Percentiles rank a stretch among this genome's conserved stretches.
Evolutionary conservation across 2,797 vertebrate genomes (phyloP).

Genomic region (Caiman crocodilus): DNA sequence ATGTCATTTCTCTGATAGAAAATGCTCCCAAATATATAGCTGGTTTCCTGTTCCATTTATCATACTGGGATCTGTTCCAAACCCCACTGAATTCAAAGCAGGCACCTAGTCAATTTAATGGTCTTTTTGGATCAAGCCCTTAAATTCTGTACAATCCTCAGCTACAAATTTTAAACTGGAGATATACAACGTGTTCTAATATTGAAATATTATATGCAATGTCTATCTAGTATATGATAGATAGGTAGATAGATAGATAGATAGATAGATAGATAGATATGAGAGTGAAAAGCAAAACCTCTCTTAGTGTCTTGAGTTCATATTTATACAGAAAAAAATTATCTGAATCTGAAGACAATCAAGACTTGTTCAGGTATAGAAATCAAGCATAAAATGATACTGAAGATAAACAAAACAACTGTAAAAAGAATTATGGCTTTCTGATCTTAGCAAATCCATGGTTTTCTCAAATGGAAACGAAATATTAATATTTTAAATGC

Average conservation of each 20-base stretch:
- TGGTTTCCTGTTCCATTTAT: slow-evolving; percentile 43
- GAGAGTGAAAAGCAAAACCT: background rate
- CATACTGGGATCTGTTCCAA: background rate
- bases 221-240: background rate
- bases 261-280: too few relatives aligned
- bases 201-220: background rate
- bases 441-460: background rate
- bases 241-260: too few relatives aligned
- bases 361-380: background rate
- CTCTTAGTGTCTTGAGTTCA: slow-evolving; percentile 43
- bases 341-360: slow-evolving; percentile 25
- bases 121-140: background rate
- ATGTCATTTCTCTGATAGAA: background rate
- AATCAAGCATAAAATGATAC: slow-evolving; percentile 32
- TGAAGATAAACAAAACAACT: slow-evolving; percentile 19
- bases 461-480: background rate
- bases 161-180: slow-evolving; percentile 1
- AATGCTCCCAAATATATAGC: background rate
- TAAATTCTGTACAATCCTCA: slow-evolving; percentile 4
- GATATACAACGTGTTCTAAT: slow-evolving; percentile 18
- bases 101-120: background rate
- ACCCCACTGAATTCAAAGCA: background rate
- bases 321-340: slow-evolving; percentile 19
- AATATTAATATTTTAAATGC: background rate
- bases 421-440: background rate